Evolutionary conservation across 2,888 invertebrate species (phyloP), one percentile per base, ranked within the genome.

Genomic region (Tachina lurida): DNA sequence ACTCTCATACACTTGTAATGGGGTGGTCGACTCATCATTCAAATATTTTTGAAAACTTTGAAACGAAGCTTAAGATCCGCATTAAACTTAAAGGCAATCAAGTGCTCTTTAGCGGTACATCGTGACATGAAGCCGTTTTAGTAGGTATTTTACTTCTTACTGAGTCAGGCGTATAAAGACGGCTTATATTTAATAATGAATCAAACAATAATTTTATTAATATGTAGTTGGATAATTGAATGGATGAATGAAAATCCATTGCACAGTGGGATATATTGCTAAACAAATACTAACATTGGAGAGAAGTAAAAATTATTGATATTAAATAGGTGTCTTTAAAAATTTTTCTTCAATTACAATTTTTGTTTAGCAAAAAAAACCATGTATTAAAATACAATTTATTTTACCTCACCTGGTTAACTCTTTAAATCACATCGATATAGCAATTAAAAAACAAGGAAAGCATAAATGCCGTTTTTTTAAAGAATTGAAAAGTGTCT

Each of bases 1-100:
- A 19, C 22, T 52, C 47, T 10, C 17, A 19, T 15, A 22, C 43
- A 22, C 15, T 9, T 58, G 45, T 43, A 74, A 62, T 41, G 19
- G 54, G 56, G 52, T 78, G 62, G 70, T 52, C 52, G n/a, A 54
- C 54, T 67, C 58, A 67, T 67, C 58, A 74, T 67, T 49, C 15
- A 58, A 56, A 80, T 67, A 56, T 65, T 58, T 49, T 2, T 31
- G 31, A 49, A 58, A 49, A 41, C 15, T 41, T 54, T 39, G 22
- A 19, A 70, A 41, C 3, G 22, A 68, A 70, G 54, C 56, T 41
- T 19, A 62, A 68, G 62, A 84, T 56, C 60, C 77, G 45, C 67
- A 10, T 70, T n/a, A 19, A 70, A 58, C 13, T 22, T 71, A 87
- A 84, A 84, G 86, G 84, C 77, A 87, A 87, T 84, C 86, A 87